Evolutionary conservation across 2,113 vertebrate genomes (phyloP).

Genomic region (Montifringilla adamsi): DNA sequence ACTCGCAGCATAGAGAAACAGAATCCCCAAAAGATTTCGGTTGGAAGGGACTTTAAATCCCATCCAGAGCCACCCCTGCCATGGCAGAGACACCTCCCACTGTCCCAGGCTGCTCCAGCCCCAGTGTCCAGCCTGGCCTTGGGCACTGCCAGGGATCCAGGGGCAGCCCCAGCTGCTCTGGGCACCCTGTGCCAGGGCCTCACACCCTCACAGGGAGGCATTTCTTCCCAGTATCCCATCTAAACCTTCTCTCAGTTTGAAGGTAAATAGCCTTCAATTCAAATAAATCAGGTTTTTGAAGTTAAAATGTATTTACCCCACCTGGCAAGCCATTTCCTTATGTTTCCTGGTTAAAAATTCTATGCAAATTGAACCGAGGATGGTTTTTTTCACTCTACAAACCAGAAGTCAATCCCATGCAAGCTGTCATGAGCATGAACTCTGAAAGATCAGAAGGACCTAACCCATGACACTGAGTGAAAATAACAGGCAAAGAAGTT

Average conservation of each 20-base stretch:
- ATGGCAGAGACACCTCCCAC: not conserved
- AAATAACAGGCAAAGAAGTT: not conserved
- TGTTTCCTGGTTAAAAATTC: not conserved
- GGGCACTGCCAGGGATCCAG: not conserved
- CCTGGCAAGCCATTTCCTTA: not conserved
- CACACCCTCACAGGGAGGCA: rapidly evolving
- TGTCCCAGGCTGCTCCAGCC: not conserved
- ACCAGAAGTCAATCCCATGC: not conserved
- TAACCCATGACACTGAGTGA: not conserved
- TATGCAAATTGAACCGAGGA: not conserved
- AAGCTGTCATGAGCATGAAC: not conserved
- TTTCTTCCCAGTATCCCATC: not conserved
- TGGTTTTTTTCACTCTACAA: not conserved
- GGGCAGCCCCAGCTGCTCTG: not conserved
- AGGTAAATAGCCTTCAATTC: not conserved
- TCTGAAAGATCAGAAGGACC: not conserved
- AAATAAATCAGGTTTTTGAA: not conserved
- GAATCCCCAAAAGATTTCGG: not conserved
- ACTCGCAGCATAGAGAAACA: not conserved
- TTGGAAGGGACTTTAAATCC: rapidly evolving
- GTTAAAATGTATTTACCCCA: not conserved
- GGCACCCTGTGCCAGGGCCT: not conserved
- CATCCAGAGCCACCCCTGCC: rapidly evolving
- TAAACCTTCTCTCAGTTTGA: not conserved
- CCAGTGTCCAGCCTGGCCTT: rapidly evolving